phyloP scores from a whole-genome alignment of 2,888 invertebrate species.

The Apantesis nais region DNA sequence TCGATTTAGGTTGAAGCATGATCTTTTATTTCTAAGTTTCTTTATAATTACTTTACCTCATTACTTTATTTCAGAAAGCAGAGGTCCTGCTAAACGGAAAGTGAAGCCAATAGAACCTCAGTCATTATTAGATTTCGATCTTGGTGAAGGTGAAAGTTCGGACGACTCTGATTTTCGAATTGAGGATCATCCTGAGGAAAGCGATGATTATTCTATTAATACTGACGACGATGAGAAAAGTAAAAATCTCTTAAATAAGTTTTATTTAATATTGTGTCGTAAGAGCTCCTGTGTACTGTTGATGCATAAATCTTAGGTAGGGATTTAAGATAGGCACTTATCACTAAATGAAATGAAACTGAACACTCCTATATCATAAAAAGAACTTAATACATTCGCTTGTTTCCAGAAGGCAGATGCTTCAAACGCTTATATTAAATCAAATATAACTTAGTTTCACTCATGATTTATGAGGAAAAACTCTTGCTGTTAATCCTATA shows the following conservation, averaged over 20 bases:
- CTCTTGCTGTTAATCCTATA: too few relatives aligned
- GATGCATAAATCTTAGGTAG: too few relatives aligned
- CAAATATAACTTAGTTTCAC: too few relatives aligned
- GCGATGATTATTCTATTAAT: constrained; percentile 90
- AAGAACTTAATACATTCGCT: too few relatives aligned
- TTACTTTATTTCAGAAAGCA: constrained; percentile 60
- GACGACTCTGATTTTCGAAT: constrained; percentile 98
- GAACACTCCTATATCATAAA: too few relatives aligned
- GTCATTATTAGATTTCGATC: constrained; percentile 92
- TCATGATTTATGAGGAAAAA: too few relatives aligned
- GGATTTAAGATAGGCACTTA: neutral
- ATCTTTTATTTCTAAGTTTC: constrained; percentile 4
- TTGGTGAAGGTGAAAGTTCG: constrained; percentile 95
- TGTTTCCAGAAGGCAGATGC: too few relatives aligned
- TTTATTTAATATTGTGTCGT: neutral
- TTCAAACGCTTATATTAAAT: too few relatives aligned
- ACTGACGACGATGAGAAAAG: constrained; percentile 88
- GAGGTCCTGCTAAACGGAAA: constrained; percentile 92
- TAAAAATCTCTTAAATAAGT: constrained; percentile 54
- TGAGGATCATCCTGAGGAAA: constrained; percentile 93
- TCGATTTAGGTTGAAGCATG: neutral
- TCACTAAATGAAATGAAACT: too few relatives aligned
- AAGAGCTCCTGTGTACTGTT: too few relatives aligned
- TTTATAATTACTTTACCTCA: neutral
- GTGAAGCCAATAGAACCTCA: constrained; percentile 93